Conservation (phyloP, 2,888 invertebrate species). For the Ormia ochracea region DNA sequence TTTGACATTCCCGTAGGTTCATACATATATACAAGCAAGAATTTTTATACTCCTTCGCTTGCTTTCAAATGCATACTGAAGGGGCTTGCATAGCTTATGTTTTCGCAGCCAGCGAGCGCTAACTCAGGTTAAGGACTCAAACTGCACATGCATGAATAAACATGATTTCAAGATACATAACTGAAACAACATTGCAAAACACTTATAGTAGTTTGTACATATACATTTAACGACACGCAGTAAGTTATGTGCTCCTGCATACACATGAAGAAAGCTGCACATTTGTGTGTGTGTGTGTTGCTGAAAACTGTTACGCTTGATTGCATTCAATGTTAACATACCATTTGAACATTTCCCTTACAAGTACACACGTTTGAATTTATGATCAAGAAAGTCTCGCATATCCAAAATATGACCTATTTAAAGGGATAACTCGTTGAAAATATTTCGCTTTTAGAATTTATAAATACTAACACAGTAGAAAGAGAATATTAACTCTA, state of each 20-base stretch:
- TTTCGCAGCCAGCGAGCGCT: conserved; percentile 23
- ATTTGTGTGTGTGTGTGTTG: neutral
- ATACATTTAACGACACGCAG: too few relatives aligned
- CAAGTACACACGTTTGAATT: neutral
- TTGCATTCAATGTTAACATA: conserved; percentile 46
- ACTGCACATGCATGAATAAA: conserved; percentile 11
- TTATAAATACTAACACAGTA: too few relatives aligned
- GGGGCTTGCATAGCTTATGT: conserved; percentile 36
- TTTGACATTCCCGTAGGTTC: too few relatives aligned
- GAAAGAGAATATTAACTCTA: too few relatives aligned
- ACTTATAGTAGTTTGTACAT: too few relatives aligned
- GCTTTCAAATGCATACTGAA: conserved; percentile 30
- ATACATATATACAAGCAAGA: neutral
- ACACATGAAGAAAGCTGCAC: too few relatives aligned
- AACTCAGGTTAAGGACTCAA: conserved; percentile 32
- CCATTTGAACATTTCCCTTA: conserved; percentile 37
- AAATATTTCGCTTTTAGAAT: neutral
- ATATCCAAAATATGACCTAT: neutral
- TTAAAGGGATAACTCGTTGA: neutral
- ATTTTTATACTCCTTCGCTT: conserved; percentile 14
- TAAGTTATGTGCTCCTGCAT: too few relatives aligned
- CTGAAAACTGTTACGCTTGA: conserved; percentile 39
- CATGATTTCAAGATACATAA: conserved; percentile 10
- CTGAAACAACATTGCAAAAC: too few relatives aligned
- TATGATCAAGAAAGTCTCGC: neutral